A percentile compares a stretch with the other conserved stretches of the same genome.
phyloP scores from a whole-genome alignment of 2,888 invertebrate species.

The Nymphalis urticae region DNA sequence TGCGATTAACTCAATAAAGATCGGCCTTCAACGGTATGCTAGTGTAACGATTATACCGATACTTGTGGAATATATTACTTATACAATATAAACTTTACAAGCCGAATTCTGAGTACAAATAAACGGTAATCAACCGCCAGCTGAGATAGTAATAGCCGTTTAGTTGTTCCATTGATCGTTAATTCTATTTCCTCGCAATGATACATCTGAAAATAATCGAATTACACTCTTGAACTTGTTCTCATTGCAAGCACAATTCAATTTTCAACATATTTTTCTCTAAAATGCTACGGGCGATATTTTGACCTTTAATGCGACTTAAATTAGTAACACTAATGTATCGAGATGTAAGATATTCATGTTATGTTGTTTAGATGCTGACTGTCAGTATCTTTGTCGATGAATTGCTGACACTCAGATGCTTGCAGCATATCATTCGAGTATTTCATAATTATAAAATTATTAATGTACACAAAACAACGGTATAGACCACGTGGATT shows the following conservation, averaged over 20 bases:
- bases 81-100: constrained; percentile 3
- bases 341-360: too few relatives aligned
- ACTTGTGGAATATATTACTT: not conserved
- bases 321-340: too few relatives aligned
- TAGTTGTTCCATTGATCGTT: constrained; percentile 23
- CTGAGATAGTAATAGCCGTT: constrained; percentile 29
- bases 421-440: too few relatives aligned
- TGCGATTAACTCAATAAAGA: constrained; percentile 1
- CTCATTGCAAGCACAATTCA: not conserved
- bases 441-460: too few relatives aligned
- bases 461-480: too few relatives aligned
- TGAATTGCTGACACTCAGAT: too few relatives aligned
- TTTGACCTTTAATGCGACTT: too few relatives aligned
- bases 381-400: too few relatives aligned
- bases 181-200: constrained; percentile 26
- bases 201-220: constrained; percentile 17
- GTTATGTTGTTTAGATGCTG: too few relatives aligned
- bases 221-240: not conserved
- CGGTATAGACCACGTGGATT: too few relatives aligned
- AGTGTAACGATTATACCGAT: constrained; percentile 8
- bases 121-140: constrained; percentile 17
- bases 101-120: constrained; percentile 17
- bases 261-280: not conserved
- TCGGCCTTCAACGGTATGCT: constrained; percentile 12
- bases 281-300: not conserved